Evolutionary conservation across 2,797 vertebrate genomes (phyloP).

Genomic region (Tinamus major): DNA sequence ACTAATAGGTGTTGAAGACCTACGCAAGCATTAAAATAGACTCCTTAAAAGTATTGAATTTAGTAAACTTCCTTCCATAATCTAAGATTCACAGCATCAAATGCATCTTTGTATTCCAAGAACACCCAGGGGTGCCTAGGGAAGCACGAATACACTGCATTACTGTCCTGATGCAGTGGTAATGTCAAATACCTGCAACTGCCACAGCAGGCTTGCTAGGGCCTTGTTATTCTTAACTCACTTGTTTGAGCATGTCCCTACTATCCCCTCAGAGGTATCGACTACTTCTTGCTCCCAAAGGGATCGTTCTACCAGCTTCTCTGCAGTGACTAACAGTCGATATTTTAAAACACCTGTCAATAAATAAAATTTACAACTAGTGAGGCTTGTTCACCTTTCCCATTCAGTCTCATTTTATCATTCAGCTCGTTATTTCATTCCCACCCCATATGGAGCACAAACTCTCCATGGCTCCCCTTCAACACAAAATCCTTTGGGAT

Average conservation of each 20-base stretch:
- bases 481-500: neutral
- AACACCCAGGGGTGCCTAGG: accelerated
- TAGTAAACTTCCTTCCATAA: neutral
- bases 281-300: neutral
- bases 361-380: neutral
- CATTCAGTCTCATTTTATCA: neutral
- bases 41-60: neutral
- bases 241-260: neutral
- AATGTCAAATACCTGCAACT: neutral
- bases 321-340: neutral
- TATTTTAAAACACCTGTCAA: neutral
- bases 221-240: neutral
- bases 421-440: neutral
- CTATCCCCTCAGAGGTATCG: neutral
- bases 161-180: neutral
- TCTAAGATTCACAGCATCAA: neutral
- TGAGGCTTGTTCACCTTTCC: neutral
- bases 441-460: accelerated
- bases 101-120: neutral
- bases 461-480: neutral
- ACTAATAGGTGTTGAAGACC: neutral
- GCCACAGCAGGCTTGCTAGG: neutral
- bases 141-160: neutral
- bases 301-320: neutral
- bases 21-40: neutral